phyloP scores from a whole-genome alignment of 1,140 invertebrate species.

The Battus philenor region DNA sequence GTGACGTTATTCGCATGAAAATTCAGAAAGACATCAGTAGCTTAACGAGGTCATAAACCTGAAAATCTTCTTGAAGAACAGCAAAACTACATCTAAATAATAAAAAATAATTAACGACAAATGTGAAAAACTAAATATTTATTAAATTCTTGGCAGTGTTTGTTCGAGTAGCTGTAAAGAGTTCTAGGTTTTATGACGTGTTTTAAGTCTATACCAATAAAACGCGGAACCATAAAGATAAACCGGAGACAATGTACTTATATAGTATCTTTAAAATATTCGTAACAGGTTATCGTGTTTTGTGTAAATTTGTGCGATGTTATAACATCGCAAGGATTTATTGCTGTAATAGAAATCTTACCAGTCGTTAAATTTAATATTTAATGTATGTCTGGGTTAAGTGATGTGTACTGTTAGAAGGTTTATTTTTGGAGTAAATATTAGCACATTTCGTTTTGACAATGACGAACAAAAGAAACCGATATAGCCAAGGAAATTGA shows the following conservation, averaged over 20 bases:
- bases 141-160: slow-evolving; percentile 8
- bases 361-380: neutral
- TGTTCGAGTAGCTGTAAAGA: slow-evolving; percentile 10
- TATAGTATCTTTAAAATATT: slow-evolving; percentile 13
- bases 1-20: too few relatives aligned
- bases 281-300: slow-evolving; percentile 1
- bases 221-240: slow-evolving; percentile 18
- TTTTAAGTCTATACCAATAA: slow-evolving; percentile 19
- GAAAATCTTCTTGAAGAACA: too few relatives aligned
- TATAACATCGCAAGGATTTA: slow-evolving; percentile 4
- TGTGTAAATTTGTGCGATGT: neutral
- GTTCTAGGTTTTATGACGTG: slow-evolving; percentile 16
- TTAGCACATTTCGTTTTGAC: too few relatives aligned
- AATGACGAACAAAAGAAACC: too few relatives aligned
- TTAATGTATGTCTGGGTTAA: neutral
- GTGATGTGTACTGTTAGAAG: too few relatives aligned
- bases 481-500: too few relatives aligned
- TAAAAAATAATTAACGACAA: too few relatives aligned
- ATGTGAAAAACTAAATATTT: too few relatives aligned
- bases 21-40: too few relatives aligned
- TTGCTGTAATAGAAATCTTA: neutral
- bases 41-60: too few relatives aligned
- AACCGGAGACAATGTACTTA: slow-evolving; percentile 10
- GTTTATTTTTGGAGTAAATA: too few relatives aligned
- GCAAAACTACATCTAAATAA: too few relatives aligned